phyloP scores from a whole-genome alignment of 2,888 invertebrate species.

The Colostygia pectinataria region DNA sequence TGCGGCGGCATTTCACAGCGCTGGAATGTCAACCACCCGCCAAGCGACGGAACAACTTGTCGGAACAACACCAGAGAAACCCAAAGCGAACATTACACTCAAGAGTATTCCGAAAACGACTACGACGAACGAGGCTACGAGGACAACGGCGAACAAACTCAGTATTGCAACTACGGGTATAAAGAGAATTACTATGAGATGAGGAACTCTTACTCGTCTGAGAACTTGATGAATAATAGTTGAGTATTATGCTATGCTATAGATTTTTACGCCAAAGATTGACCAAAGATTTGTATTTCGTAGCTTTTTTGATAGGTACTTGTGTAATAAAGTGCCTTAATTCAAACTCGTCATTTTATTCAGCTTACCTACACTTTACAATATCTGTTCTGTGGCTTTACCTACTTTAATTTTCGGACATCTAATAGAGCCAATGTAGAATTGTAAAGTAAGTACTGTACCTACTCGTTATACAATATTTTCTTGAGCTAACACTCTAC shows the following conservation, averaged over 20 bases:
- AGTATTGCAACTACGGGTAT: constrained; percentile 70
- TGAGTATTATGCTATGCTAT: constrained; percentile 10
- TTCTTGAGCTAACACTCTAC: no score
- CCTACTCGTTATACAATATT: no score
- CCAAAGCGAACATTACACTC: constrained; percentile 49
- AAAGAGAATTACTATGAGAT: constrained; percentile 71
- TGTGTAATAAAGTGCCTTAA: constrained; percentile 24
- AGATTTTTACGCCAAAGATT: constrained; percentile 16
- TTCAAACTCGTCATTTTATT: background rate
- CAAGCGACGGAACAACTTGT: constrained; percentile 39
- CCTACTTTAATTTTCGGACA: no score
- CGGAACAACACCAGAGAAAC: constrained; percentile 35
- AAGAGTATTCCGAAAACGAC: constrained; percentile 68
- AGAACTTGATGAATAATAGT: constrained; percentile 62
- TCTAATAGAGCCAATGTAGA: no score
- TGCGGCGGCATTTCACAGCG: constrained; percentile 72
- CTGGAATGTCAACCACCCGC: constrained; percentile 63
- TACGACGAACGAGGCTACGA: constrained; percentile 69
- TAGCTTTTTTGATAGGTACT: background rate
- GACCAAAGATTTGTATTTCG: constrained; percentile 17
- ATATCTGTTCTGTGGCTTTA: no score
- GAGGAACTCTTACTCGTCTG: constrained; percentile 60
- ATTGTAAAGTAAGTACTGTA: no score
- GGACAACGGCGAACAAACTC: constrained; percentile 58
- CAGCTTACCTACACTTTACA: no score